Conservation (phyloP, 2,888 invertebrate genomes). For the Trissolcus brochymenae region DNA sequence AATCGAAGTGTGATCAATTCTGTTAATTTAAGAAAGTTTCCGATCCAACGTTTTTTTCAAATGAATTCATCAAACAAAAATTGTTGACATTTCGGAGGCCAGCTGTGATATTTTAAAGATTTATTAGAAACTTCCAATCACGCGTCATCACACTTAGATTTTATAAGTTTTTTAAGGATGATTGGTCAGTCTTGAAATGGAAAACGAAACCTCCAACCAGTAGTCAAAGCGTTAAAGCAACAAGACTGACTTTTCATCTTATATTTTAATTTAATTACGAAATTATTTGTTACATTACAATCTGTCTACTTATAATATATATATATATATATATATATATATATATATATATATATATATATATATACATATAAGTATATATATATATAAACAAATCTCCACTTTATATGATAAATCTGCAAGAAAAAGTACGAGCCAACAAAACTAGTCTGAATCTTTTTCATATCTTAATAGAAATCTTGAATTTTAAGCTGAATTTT, state of each 20-base stretch:
- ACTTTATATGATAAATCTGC: too few species aligned
- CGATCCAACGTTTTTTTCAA: neutral
- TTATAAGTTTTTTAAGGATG: conserved; percentile 39
- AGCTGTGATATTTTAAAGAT: conserved; percentile 72
- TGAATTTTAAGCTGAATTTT: conserved; percentile 18
- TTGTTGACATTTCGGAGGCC: conserved; percentile 68
- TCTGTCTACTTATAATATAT: too few species aligned
- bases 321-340: too few species aligned
- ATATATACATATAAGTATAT: too few species aligned
- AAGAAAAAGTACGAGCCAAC: conserved; percentile 3
- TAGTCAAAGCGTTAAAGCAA: too few species aligned
- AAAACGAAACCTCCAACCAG: neutral
- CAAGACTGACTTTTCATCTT: too few species aligned
- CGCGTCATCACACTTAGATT: conserved; percentile 62
- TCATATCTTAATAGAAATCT: too few species aligned
- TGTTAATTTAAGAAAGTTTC: conserved; percentile 1
- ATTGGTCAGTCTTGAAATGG: conserved; percentile 15
- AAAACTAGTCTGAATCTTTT: neutral
- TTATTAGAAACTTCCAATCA: conserved; percentile 61
- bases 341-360: too few species aligned
- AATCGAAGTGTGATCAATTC: conserved; percentile 6
- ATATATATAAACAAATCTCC: too few species aligned
- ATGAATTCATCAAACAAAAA: conserved; percentile 15
- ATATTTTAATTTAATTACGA: too few species aligned
- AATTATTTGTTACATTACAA: too few species aligned